Base-by-base conservation (phyloP, 2,888 invertebrate species). In the Noctuana brunneofusca region DNA sequence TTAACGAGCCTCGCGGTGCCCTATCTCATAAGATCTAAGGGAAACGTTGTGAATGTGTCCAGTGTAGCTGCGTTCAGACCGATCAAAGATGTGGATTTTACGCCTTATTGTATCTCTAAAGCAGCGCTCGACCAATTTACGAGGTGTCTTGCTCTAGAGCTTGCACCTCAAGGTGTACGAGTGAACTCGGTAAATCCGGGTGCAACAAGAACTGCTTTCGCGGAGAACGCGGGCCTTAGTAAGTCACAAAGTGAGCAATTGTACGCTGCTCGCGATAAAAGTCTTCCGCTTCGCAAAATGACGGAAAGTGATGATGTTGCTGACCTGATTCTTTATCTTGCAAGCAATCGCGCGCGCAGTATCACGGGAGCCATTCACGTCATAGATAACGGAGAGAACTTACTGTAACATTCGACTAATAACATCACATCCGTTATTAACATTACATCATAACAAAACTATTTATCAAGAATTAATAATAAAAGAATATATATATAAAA, bases 151-250 rank as follows among this genome's bases (percentile, higher is more conserved):
- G 98, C 99, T 11, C 84, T 98, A 57, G 98, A 97, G 75, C 85
- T 97, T 57, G 96, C 95, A 38, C 77, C 92, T 0, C 94, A 95
- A 73, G 94, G 95, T 68, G 96, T 98, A 0, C 92, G 98, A 43
- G 97, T 96, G 0, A 98, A 98, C 85, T 94, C 96, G 32, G 97
- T 98, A 0, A 97, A 97, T 87, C 98, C 98, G 5, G 98, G 98
- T n/a, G 97, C 97, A 0, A 95, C 96, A 4, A 84, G 95, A n/a
- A 98, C 98, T 12, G 67, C 76, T 30, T 89, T 89, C 66, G 81
- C 76, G 16, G 76, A 81, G 71, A 86, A 97, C 95, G 88, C 93
- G 95, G 79, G 96, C 95, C 80, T 94, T 93, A 73, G 92, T 93
- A 65, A 95, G 95, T 84, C 92, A 88, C 67, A 86, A 72, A 77